These are phyloP conservation scores for Uria lomvia DNA, from an alignment of 2,113 vertebrate genomes.

Conservation along the genomic window DNA sequence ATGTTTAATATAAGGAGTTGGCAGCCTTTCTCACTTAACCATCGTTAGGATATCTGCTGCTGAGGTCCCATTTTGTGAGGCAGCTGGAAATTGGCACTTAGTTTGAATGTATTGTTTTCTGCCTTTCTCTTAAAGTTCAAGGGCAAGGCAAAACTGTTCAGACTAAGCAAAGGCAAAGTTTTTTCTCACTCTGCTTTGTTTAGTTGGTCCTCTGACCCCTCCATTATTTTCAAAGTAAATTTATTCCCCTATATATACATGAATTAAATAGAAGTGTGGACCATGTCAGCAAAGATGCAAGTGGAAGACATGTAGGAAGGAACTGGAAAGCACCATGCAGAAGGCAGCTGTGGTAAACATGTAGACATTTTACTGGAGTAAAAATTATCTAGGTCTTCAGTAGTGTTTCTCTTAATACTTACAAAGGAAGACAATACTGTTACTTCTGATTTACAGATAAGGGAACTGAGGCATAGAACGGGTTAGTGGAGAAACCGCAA, in stretches of 20 bases:
- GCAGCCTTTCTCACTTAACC: constrained; percentile 18
- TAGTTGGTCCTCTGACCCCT: neutral
- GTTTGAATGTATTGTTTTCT: constrained; percentile 35
- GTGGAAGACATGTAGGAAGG: neutral
- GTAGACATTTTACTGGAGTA: neutral
- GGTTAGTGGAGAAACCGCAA: neutral
- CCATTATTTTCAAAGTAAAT: neutral
- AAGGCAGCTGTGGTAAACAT: neutral
- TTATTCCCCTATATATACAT: neutral
- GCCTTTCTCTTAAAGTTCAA: constrained; percentile 29
- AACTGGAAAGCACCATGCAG: neutral
- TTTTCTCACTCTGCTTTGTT: neutral
- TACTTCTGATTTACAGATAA: neutral
- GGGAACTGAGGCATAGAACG: neutral
- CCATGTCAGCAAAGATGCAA: neutral
- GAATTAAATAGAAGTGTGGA: neutral
- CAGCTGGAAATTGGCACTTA: constrained; percentile 43
- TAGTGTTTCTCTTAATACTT: neutral
- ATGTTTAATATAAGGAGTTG: neutral
- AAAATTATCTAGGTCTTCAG: neutral
- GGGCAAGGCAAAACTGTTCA: neutral
- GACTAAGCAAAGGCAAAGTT: neutral
- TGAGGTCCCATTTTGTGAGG: constrained; percentile 5
- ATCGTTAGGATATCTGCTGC: constrained; percentile 33
- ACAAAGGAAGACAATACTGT: neutral